These are phyloP conservation scores for Diplodus puntazzo DNA, from an alignment of 2,797 vertebrate species.

Conservation along the genomic window DNA sequence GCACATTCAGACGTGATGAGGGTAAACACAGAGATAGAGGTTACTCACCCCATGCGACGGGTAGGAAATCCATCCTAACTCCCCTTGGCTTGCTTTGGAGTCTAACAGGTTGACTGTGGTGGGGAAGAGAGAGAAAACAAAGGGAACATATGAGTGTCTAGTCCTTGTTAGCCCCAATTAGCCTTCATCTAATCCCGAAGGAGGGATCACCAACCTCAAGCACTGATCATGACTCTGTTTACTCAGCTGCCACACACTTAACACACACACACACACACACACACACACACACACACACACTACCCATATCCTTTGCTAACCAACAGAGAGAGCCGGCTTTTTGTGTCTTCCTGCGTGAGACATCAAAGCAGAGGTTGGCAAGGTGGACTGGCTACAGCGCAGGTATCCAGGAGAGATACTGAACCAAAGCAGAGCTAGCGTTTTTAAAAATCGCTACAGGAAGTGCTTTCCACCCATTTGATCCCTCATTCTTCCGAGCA, in stretches of 20 bases:
- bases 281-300: slow-evolving; percentile 47
- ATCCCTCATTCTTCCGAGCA: background rate
- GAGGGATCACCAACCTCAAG: slow-evolving; percentile 72
- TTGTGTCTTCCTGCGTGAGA: slow-evolving; percentile 42
- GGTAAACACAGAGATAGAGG: slow-evolving; percentile 34
- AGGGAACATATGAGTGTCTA: slow-evolving; percentile 81
- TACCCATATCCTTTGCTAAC: slow-evolving; percentile 48
- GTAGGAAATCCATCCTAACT: slow-evolving; percentile 99
- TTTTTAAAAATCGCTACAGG: slow-evolving; percentile 33
- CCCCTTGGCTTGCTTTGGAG: slow-evolving; percentile 98
- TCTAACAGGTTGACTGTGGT: slow-evolving; percentile 97
- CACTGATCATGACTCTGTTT: slow-evolving; percentile 80
- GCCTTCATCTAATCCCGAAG: slow-evolving; percentile 72
- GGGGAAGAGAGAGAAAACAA: slow-evolving; percentile 80
- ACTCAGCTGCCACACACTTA: slow-evolving; percentile 82
- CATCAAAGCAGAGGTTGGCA: slow-evolving; percentile 50
- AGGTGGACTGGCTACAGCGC: slow-evolving; percentile 14
- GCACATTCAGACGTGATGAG: slow-evolving; percentile 37
- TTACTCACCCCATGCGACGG: slow-evolving; percentile 96
- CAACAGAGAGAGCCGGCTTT: slow-evolving; percentile 51
- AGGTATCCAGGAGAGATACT: slow-evolving; percentile 27
- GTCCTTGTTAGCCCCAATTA: slow-evolving; percentile 83
- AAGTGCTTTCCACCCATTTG: slow-evolving; percentile 27
- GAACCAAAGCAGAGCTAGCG: slow-evolving; percentile 24
- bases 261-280: slow-evolving; percentile 42